These are phyloP conservation scores for Rhagophthalmus giganteus DNA, from an alignment of 2,888 invertebrate species.

Conservation along the genomic window DNA sequence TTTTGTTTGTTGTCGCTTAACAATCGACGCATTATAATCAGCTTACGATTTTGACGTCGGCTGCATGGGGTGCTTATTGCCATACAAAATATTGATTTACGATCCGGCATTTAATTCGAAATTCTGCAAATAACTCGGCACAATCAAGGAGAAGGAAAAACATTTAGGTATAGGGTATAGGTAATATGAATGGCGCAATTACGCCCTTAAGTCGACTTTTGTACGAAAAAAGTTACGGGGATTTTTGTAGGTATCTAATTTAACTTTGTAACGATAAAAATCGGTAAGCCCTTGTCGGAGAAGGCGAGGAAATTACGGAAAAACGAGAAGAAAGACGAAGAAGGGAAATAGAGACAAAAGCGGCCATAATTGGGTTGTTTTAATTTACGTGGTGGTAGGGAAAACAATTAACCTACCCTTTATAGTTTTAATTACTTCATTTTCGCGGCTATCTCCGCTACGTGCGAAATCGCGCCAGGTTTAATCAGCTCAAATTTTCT, in stretches of 20 bases:
- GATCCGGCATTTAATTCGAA: conserved; percentile 2
- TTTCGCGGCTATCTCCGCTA: conserved; percentile 63
- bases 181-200: not conserved
- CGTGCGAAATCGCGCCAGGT: conserved; percentile 47
- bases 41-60: conserved; percentile 37
- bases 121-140: conserved; percentile 1
- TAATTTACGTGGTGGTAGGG: conserved; percentile 58
- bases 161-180: not conserved
- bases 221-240: conserved; percentile 5
- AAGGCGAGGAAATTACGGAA: conserved; percentile 4
- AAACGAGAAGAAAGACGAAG: conserved; percentile 21
- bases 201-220: conserved; percentile 1
- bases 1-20: conserved; percentile 56
- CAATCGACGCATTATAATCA: conserved; percentile 56
- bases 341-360: conserved; percentile 47
- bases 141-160: not conserved
- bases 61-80: conserved; percentile 17
- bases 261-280: conserved; percentile 23
- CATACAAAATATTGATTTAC: conserved; percentile 21
- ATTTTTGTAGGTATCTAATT: conserved; percentile 20
- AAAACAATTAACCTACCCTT: conserved; percentile 72
- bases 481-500: conserved; percentile 41
- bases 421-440: conserved; percentile 78
- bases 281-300: conserved; percentile 16
- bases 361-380: conserved; percentile 57